Percentiles rank a stretch among this genome's conserved stretches.
Evolutionary conservation across 2,113 vertebrate species (phyloP).

Genomic region (Hassar affinis): DNA sequence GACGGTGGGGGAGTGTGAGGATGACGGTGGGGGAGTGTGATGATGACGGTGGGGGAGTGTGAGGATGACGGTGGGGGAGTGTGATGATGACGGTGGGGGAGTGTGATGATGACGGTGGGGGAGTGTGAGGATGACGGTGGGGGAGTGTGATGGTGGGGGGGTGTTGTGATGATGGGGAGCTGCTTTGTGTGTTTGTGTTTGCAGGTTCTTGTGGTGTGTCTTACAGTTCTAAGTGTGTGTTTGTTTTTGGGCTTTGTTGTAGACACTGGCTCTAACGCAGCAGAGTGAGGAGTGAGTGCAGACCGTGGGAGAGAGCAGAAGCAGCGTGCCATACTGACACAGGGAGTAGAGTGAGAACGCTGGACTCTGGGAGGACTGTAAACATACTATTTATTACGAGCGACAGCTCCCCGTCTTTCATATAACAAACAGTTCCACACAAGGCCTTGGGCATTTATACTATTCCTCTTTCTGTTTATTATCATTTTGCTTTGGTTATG

Average conservation of each 20-base stretch:
- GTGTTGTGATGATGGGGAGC: no score
- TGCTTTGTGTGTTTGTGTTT: no score
- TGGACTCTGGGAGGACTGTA: constrained; percentile 72
- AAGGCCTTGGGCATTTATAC: constrained; percentile 36
- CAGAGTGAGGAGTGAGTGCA: constrained; percentile 67
- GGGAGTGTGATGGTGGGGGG: no score
- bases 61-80: no score
- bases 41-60: no score
- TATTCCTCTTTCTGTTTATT: constrained; percentile 39
- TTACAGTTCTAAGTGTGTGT: no score
- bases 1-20: no score
- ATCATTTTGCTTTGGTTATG: constrained; percentile 37
- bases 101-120: no score
- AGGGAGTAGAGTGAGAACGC: constrained; percentile 62
- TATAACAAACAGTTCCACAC: constrained; percentile 43
- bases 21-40: no score
- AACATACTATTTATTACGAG: constrained; percentile 80
- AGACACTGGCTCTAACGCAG: constrained; percentile 87
- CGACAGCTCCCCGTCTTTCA: constrained; percentile 39
- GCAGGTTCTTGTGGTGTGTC: no score
- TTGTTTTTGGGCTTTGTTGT: constrained; percentile 10
- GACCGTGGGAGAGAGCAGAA: not conserved
- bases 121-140: no score
- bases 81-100: no score
- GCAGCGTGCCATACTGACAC: constrained; percentile 58